These are phyloP conservation scores for Scomber scombrus DNA, from an alignment of 2,113 vertebrate species.

Conservation along the genomic window DNA sequence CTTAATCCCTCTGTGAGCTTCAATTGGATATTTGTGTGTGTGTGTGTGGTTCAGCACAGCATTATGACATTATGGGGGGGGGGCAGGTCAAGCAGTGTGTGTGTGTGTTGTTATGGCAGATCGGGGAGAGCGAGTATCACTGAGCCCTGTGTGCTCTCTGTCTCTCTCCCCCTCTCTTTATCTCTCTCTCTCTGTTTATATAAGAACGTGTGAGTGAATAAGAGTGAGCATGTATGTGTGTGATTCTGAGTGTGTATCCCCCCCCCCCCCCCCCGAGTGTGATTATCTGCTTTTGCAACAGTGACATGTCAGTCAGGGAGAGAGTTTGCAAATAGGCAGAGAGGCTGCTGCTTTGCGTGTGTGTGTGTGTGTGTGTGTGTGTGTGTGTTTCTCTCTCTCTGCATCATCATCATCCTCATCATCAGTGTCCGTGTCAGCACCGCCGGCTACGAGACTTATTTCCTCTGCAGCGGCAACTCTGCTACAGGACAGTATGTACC, in stretches of 20 bases:
- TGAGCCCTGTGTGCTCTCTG: slow-evolving; percentile 13
- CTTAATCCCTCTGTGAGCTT: slow-evolving; percentile 71
- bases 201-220: slow-evolving; percentile 63
- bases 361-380: no score
- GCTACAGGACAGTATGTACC: slow-evolving; percentile 79
- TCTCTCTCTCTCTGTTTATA: slow-evolving; percentile 65
- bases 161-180: slow-evolving; percentile 12
- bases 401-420: slow-evolving; percentile 47
- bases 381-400: slow-evolving; percentile 24
- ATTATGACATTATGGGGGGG: slow-evolving; percentile 48
- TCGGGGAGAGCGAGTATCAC: slow-evolving; percentile 53
- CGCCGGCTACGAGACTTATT: slow-evolving; percentile 28
- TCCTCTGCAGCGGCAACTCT: slow-evolving; percentile 53
- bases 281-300: slow-evolving; percentile 51
- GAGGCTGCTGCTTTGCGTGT: slow-evolving; percentile 15
- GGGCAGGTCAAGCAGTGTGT: slow-evolving; percentile 52
- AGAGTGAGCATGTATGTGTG: slow-evolving; percentile 29
- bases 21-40: slow-evolving; percentile 42
- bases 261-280: slow-evolving; percentile 34
- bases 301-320: slow-evolving; percentile 66
- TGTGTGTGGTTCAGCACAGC: slow-evolving; percentile 36
- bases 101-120: slow-evolving; percentile 26
- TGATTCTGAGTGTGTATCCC: not conserved
- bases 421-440: slow-evolving; percentile 44
- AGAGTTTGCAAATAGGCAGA: slow-evolving; percentile 52